Evolutionary conservation across 2,113 vertebrate species (phyloP), one percentile per base, ranked within the genome.

Genomic region (Procapra przewalskii): DNA sequence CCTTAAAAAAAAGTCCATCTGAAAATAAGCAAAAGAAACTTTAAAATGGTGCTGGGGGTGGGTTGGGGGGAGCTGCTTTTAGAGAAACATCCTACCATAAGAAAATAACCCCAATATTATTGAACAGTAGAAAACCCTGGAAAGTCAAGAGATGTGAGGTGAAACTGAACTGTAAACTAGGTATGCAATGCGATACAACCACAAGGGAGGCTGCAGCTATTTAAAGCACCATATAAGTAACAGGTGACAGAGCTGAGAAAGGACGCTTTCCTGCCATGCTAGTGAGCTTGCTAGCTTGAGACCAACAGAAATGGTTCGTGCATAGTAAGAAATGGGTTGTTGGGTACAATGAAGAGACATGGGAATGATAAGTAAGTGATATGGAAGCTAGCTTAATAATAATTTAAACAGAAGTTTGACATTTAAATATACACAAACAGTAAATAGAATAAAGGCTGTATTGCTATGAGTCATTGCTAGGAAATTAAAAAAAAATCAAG

Each of bases 51-150:
- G n/a, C n/a, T 71, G n/a, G 19, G 33, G 33, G 33, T 36, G 17
- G 17, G 2, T 19, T 4, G 64, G 33, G 67, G 19, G 9, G 9
- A 21, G 25, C 1, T 60, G 43, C 25, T 79, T 79, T 94, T 86
- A 95, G 85, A 91, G 45, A 90, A 92, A 91, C 3, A 54, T 7
- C 33, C 31, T 82, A 87, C 17, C 11, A 27, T 29, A 85, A 91
- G 54, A 96, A 97, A 94, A 96, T 45, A 85, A 90, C 15, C 45
- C 54, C 36, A 75, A 54, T 29, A 60, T 40, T 21, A 82, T 2
- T 50, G 88, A 80, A 90, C 27, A 71, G 40, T 45, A 93, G n/a
- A 97, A 94, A 96, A 97, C 86, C 93, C 86, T 96, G 79, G 89
- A 94, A 89, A 97, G 93, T 88, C 83, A 64, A 67, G 54, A 95